Evolutionary conservation across 2,797 vertebrate genomes (phyloP).

Genomic region (Poeciliopsis turneri): DNA sequence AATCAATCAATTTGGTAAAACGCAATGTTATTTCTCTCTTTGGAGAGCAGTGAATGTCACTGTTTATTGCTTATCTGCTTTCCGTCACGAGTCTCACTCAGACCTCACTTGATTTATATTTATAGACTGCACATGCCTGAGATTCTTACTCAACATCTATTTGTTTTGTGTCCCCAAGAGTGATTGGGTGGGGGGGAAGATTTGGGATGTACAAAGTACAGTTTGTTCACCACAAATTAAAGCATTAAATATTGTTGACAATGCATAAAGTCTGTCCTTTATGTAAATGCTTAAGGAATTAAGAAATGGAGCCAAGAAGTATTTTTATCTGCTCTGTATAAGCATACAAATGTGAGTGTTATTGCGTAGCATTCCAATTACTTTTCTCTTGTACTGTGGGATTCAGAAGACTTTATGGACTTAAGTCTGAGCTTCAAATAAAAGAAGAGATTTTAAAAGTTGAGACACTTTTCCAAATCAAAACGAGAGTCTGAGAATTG

Average conservation of each 20-base stretch:
- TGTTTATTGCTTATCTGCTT: constrained; percentile 51
- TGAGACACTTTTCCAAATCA: no score
- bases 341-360: neutral
- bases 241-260: constrained; percentile 26
- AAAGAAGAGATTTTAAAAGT: no score
- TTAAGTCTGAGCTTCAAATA: neutral
- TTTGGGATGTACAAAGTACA: constrained; percentile 27
- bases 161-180: constrained; percentile 59
- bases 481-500: neutral
- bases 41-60: constrained; percentile 37
- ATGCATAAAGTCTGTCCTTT: neutral
- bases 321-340: constrained; percentile 49
- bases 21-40: constrained; percentile 17
- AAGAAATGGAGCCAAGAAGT: constrained; percentile 37
- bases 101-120: constrained; percentile 65
- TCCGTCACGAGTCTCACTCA: constrained; percentile 48
- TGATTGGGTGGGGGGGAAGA: constrained; percentile 40
- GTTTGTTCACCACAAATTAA: constrained; percentile 33
- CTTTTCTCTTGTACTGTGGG: neutral
- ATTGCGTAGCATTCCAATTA: neutral
- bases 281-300: constrained; percentile 22
- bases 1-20: constrained; percentile 17
- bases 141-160: constrained; percentile 61
- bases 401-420: neutral
- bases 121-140: constrained; percentile 59